Evolutionary conservation across 2,888 invertebrate genomes (phyloP).

Genomic region (Ectemnius continuus): DNA sequence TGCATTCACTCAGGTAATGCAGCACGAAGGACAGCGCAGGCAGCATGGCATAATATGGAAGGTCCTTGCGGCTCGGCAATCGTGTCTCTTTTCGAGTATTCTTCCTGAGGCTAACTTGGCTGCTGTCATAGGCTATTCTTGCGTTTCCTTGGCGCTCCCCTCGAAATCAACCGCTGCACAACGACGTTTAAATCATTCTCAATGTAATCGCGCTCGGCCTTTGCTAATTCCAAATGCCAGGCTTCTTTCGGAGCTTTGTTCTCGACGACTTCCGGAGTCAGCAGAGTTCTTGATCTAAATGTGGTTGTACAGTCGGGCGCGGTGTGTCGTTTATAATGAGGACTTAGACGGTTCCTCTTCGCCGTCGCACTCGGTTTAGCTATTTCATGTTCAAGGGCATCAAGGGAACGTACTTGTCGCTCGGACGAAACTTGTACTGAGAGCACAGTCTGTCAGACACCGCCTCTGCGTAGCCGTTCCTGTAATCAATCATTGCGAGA

Average conservation of each 20-base stretch:
- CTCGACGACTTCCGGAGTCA: too few relatives aligned
- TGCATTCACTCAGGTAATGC: not conserved
- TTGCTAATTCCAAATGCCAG: not conserved
- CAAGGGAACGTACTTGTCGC: slow-evolving; percentile 82
- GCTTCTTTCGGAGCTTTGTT: not conserved
- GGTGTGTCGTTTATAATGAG: not conserved
- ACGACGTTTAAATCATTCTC: not conserved
- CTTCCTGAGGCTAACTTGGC: not conserved
- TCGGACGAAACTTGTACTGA: slow-evolving; percentile 83
- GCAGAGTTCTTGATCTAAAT: too few relatives aligned
- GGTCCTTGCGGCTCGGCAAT: not conserved
- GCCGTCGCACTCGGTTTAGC: slow-evolving; percentile 66
- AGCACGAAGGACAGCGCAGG: not conserved
- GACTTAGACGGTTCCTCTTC: slow-evolving; percentile 34
- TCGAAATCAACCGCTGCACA: not conserved
- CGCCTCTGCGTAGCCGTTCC: slow-evolving; percentile 82
- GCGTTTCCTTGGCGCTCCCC: not conserved
- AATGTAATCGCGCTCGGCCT: not conserved
- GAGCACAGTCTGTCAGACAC: slow-evolving; percentile 81
- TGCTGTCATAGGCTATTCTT: slow-evolving; percentile 7
- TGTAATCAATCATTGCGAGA: slow-evolving; percentile 65
- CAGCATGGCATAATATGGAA: not conserved
- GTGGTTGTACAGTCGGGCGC: too few relatives aligned
- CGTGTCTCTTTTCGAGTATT: not conserved
- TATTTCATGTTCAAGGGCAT: slow-evolving; percentile 77